Evolutionary conservation across 2,113 vertebrate species (phyloP).

Genomic region (Stegastes partitus): DNA sequence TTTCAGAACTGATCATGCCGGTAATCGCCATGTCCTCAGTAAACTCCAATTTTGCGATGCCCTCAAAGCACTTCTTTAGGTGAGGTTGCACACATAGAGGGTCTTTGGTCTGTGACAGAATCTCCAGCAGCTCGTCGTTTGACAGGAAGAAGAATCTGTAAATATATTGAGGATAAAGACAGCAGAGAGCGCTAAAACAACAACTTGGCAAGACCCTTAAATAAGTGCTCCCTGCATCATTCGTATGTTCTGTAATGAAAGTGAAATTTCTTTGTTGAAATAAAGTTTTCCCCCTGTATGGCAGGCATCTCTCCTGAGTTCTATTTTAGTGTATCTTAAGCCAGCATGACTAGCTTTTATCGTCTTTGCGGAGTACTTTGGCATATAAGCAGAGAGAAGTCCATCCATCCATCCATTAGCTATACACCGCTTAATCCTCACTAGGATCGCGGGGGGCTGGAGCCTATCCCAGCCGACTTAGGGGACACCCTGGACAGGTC

Average conservation of each 20-base stretch:
- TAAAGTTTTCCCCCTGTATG: background rate
- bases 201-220: background rate
- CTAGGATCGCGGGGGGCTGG: too few species aligned
- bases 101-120: constrained; percentile 95
- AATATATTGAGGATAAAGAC: background rate
- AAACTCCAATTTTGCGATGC: constrained; percentile 92
- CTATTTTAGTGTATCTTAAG: too few species aligned
- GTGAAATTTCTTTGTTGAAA: background rate
- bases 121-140: constrained; percentile 94
- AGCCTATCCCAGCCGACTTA: too few species aligned
- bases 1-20: constrained; percentile 95
- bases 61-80: constrained; percentile 96
- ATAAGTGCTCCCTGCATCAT: background rate
- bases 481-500: too few species aligned
- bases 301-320: background rate
- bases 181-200: constrained; percentile 1
- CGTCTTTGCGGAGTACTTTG: background rate
- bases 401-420: too few species aligned
- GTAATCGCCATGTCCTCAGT: constrained; percentile 85
- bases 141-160: constrained; percentile 94
- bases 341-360: background rate
- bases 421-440: too few species aligned
- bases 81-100: constrained; percentile 93
- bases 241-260: too few species aligned
- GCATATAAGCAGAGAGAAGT: background rate